phyloP scores from a whole-genome alignment of 2,797 vertebrate genomes.

The Gallinago nigripennis region DNA sequence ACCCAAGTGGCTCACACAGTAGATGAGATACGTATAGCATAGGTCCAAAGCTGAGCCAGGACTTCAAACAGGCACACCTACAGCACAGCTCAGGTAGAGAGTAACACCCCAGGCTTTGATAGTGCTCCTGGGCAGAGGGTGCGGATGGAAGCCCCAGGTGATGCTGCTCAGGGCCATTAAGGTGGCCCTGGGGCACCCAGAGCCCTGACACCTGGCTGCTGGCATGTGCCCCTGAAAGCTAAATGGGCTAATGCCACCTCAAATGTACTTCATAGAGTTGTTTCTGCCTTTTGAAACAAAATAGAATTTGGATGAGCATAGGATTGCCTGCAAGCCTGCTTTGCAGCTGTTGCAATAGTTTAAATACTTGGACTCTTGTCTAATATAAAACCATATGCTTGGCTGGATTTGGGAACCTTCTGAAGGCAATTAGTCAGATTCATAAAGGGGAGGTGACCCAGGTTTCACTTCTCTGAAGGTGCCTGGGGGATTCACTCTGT shows the following conservation, averaged over 20 bases:
- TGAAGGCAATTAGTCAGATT: not conserved
- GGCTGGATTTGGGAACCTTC: not conserved
- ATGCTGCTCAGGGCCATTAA: not conserved
- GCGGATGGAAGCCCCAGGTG: too few relatives aligned
- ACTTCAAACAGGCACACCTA: not conserved
- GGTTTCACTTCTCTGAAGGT: not conserved
- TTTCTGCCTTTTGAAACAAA: not conserved
- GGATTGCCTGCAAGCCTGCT: not conserved
- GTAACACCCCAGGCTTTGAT: not conserved
- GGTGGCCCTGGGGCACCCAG: not conserved
- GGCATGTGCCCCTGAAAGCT: not conserved
- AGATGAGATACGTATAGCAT: not conserved
- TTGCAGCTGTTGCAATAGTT: not conserved
- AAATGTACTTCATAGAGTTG: not conserved
- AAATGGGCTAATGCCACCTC: not conserved
- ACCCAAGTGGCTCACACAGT: not conserved
- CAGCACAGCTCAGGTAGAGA: not conserved
- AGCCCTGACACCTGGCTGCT: not conserved
- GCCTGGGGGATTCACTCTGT: not conserved
- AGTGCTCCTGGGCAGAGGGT: not conserved
- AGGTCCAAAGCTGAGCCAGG: not conserved
- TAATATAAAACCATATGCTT: not conserved
- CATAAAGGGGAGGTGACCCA: not conserved
- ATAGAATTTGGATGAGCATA: not conserved
- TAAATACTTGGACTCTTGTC: not conserved